Percentiles rank a stretch among this genome's conserved stretches.
These are phyloP conservation scores for Toxonevra muliebris DNA, from an alignment of 2,888 invertebrate genomes.

Conservation along the genomic window DNA sequence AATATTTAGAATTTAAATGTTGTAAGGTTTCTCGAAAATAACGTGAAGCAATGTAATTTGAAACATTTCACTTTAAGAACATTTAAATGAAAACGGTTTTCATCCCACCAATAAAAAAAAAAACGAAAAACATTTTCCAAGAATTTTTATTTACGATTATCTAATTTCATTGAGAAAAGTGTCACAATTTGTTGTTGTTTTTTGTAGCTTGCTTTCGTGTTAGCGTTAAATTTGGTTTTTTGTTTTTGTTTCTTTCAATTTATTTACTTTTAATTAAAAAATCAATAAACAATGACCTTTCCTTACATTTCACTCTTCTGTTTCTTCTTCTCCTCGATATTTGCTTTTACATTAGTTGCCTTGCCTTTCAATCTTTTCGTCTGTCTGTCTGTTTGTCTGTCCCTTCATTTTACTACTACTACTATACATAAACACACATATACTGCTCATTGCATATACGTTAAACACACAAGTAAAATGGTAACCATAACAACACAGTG, in stretches of 20 bases:
- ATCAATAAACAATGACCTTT: slow-evolving; percentile 48
- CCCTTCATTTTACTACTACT: neutral
- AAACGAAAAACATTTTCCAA: too few relatives aligned
- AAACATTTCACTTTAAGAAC: too few relatives aligned
- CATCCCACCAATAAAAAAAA: too few relatives aligned
- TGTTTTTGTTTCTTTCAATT: slow-evolving; percentile 15
- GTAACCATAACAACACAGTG: slow-evolving; percentile 27
- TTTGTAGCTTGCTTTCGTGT: neutral
- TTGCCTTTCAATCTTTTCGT: neutral
- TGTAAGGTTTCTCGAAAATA: too few relatives aligned
- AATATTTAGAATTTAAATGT: too few relatives aligned
- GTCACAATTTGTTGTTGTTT: neutral
- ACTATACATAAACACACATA: too few relatives aligned
- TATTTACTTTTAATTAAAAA: slow-evolving; percentile 46
- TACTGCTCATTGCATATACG: neutral
- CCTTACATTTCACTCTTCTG: slow-evolving; percentile 23
- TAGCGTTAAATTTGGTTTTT: slow-evolving; percentile 2
- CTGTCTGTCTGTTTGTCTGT: neutral
- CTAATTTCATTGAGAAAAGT: neutral
- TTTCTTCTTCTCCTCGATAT: neutral
- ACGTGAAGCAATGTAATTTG: too few relatives aligned
- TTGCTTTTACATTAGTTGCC: neutral
- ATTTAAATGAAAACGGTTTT: too few relatives aligned
- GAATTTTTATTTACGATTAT: neutral
- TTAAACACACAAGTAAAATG: slow-evolving; percentile 7